Base-by-base conservation (phyloP, 2,113 vertebrate genomes). In the Clupea harengus region DNA sequence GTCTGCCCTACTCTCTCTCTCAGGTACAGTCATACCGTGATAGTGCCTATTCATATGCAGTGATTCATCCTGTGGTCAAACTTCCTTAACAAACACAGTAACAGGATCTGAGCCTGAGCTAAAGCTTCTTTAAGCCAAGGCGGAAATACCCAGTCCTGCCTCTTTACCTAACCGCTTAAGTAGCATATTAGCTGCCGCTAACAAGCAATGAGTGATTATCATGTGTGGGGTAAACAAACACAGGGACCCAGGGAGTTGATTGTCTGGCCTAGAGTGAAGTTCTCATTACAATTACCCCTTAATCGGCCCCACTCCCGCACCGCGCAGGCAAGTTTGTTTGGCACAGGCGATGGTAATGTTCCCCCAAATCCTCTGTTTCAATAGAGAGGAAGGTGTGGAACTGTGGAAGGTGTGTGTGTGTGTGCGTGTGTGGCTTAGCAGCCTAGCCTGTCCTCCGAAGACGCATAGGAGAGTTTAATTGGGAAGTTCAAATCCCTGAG, bases 281-380 rank as follows among this genome's bases (percentile, higher is more conserved):
- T 13, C 64, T 72, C 64, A 72, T 72, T 72, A 72, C 64, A 72
- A 72, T 72, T 72, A 72, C 2, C 64, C 10, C 64, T 72, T 72
- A 72, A 72, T 72, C 64, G 64, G 25, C 64, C 64, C 22, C 57
- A 64, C 57, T 5, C 57, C 6, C 57, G 22, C 57, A 22, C 9
- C 22, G 57, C 52, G 5, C 57, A n/a, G 57, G 57, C 57, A 64
- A 54, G 52, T 54, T 54, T 54, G 57, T 64, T 64, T 64, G 57
- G 57, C 57, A 64, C 57, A 4, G 9, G 9, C 15, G 22, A 64
- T 25, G 20, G 22, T 10, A 64, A 64, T 25, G 9, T 22, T n/a
- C 57, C 22, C 7, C 57, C 57, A 7, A 64, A 64, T 64, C 20
- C 54, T n/a, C 5, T 22, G 54, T 5, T n/a, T 60, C 13, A 54